Base-by-base conservation (phyloP, 2,113 vertebrate species). In the Macrotus californicus region DNA sequence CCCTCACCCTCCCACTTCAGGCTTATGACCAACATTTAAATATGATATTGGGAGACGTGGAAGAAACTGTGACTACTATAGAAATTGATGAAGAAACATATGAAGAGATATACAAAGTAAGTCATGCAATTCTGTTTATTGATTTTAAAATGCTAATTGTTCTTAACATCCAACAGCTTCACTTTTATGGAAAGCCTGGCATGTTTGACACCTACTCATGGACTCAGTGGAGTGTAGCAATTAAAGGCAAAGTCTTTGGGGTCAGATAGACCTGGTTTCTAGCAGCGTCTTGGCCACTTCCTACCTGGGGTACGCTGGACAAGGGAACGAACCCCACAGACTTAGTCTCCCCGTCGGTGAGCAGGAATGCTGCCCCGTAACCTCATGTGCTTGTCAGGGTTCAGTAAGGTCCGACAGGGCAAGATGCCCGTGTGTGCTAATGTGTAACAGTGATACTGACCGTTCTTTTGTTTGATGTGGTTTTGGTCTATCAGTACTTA, bases 61-160 rank as follows among this genome's bases (percentile, higher is more conserved):
- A 99, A 98, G 99, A 99, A 98, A 99, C 99, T 0, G 99, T 99
- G 92, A 99, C 99, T 26, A 99, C 99, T 6, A 99, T 99, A 98
- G 99, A 99, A 97, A 99, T 99, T 16, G 99, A 99, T 64, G 99
- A 99, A 97, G 99, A 99, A 98, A 99, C 99, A 0, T 99, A 99
- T 43, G 99, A 99, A 97, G 99, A 99, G 89, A 99, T 99, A 54
- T 99, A 99, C 96, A 99, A 99, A 98, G 99, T 99, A 98, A 98
- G 98, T 94, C 89, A 0, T 2, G 5, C 31, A 21, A 7, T 36
- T 94, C 84, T 94, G 1, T 56, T 18, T 0, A 39, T 73, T 1
- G 1, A 39, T 21, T 46, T n/a, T 15, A 31, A 59, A 80, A 41
- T 50, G 52, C 36, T 50, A 31, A 0, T 72, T 73, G 19, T 76